phyloP scores from a whole-genome alignment of 2,797 vertebrate genomes.

The Muraenolepis orangiensis region DNA sequence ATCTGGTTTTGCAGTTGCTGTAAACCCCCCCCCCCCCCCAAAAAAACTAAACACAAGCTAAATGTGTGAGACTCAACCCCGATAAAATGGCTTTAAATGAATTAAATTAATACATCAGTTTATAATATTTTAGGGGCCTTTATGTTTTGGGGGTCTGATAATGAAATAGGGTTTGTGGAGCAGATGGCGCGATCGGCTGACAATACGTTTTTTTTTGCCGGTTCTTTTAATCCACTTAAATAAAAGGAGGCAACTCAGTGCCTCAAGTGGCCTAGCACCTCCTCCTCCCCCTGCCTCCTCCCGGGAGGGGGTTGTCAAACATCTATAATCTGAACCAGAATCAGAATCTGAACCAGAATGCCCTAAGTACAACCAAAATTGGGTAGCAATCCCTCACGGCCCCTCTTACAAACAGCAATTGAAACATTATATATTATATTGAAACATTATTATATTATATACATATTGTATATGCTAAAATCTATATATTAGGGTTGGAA shows the following conservation, averaged over 20 bases:
- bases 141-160: conserved; percentile 25
- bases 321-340: not conserved
- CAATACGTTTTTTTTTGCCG: conserved; percentile 38
- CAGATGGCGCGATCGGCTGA: conserved; percentile 66
- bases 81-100: not conserved
- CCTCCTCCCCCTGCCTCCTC: conserved; percentile 11
- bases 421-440: too few relatives aligned
- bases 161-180: conserved; percentile 21
- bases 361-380: too few relatives aligned
- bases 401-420: too few relatives aligned
- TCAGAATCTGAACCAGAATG: too few relatives aligned
- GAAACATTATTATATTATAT: too few relatives aligned
- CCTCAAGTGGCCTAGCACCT: conserved; percentile 27
- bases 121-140: not conserved
- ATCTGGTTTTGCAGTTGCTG: not conserved
- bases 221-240: conserved; percentile 61
- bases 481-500: too few relatives aligned
- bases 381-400: too few relatives aligned
- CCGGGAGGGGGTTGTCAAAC: not conserved
- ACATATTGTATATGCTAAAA: too few relatives aligned
- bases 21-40: too few relatives aligned
- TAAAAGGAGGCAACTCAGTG: conserved; percentile 39
- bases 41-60: not conserved
- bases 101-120: not conserved
- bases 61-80: not conserved